A percentile compares a stretch with the other conserved stretches of the same genome.
Conservation (phyloP, 1,140 invertebrate genomes). For the Ylistrum balloti region DNA sequence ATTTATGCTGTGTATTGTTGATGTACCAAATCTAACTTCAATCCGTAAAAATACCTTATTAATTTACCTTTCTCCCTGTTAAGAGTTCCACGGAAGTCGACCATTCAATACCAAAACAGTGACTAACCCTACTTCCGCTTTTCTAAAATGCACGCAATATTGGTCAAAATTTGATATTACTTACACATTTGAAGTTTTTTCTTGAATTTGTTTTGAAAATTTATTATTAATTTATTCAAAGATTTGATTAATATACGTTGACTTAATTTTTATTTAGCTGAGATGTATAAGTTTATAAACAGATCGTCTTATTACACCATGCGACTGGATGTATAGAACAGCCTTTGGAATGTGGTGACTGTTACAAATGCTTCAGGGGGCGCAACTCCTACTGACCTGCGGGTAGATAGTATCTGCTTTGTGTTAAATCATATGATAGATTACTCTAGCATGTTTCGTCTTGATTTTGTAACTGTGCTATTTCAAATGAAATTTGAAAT, state of each 20-base stretch:
- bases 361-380: conserved; percentile 20
- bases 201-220: too few relatives aligned
- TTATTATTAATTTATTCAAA: too few relatives aligned
- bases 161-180: neutral
- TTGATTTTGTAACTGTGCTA: too few relatives aligned
- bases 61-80: neutral
- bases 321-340: neutral
- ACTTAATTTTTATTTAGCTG: neutral
- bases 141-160: neutral
- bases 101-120: conserved; percentile 12
- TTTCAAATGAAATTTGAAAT: too few relatives aligned
- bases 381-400: neutral
- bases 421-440: too few relatives aligned
- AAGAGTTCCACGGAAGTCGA: conserved; percentile 26
- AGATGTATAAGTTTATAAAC: neutral
- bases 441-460: too few relatives aligned
- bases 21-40: neutral
- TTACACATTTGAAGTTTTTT: neutral
- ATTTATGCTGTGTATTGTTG: neutral
- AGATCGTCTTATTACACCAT: neutral
- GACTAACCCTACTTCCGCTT: conserved; percentile 18
- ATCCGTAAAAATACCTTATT: neutral
- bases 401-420: too few relatives aligned
- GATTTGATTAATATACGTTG: too few relatives aligned
- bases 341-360: conserved; percentile 11